phyloP scores from a whole-genome alignment of 2,888 invertebrate genomes.

The Proisotoma minuta region DNA sequence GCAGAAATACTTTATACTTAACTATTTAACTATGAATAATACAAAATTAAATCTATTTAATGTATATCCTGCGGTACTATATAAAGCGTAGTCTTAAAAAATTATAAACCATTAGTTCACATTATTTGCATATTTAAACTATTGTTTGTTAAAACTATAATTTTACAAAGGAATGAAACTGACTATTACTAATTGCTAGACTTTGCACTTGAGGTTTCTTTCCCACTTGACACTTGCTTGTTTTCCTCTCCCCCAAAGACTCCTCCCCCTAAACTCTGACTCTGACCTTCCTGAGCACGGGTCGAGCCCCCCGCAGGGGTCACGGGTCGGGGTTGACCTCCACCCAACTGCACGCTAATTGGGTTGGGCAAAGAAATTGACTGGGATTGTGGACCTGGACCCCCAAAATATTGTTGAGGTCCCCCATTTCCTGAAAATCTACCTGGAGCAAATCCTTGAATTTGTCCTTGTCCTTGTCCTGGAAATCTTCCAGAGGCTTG shows the following conservation, averaged over 20 bases:
- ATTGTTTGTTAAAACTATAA: too few species aligned
- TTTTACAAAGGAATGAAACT: too few species aligned
- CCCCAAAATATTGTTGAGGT: constrained; percentile 18
- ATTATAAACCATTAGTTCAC: too few species aligned
- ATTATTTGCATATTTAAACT: too few species aligned
- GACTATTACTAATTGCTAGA: too few species aligned
- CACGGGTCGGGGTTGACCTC: constrained; percentile 5
- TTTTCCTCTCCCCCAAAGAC: background rate
- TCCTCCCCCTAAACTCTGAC: background rate
- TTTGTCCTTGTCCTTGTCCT: constrained; percentile 3
- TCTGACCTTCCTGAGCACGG: too few species aligned
- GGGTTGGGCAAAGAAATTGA: background rate
- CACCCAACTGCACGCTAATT: constrained; percentile 3
- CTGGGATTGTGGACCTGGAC: background rate
- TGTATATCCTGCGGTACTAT: too few species aligned
- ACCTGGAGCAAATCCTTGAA: constrained; percentile 5
- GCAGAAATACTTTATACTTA: too few species aligned
- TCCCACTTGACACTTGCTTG: background rate
- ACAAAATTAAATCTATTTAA: too few species aligned
- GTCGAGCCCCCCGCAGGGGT: background rate
- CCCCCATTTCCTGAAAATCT: constrained; percentile 16
- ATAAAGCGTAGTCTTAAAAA: too few species aligned
- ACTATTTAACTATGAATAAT: too few species aligned
- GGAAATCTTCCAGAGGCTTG: constrained; percentile 5
- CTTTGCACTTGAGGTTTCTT: background rate